Evolutionary conservation across 1,140 invertebrate species (phyloP).

Genomic region (Hirudo medicinalis): DNA sequence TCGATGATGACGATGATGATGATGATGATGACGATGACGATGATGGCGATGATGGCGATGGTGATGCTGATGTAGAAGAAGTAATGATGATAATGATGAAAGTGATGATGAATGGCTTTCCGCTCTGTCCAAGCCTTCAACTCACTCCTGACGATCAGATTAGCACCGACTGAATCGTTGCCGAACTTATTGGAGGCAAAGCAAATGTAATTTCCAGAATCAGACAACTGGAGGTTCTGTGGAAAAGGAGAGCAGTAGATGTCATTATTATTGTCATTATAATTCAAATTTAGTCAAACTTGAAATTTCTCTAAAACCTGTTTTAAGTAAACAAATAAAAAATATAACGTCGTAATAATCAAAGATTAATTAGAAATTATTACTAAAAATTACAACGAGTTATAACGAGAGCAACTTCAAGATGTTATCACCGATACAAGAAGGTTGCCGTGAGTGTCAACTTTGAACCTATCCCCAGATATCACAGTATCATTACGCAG

Average conservation of each 20-base stretch:
- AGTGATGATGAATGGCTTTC: background rate
- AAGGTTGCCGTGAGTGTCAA: background rate
- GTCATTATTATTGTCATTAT: too few species aligned
- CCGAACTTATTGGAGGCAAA: slow-evolving; percentile 85
- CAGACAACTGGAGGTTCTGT: slow-evolving; percentile 32
- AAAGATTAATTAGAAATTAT: background rate
- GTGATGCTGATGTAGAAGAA: too few species aligned
- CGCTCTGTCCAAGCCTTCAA: background rate
- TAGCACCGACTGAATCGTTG: slow-evolving; percentile 56
- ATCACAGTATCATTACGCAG: background rate
- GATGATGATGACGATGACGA: background rate
- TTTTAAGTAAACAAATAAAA: slow-evolving; percentile 4
- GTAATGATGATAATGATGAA: background rate
- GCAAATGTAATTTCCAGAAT: slow-evolving; percentile 69
- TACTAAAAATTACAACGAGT: too few species aligned
- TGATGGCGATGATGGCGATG: background rate
- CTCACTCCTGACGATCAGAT: slow-evolving; percentile 27
- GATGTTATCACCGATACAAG: background rate
- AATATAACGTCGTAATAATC: background rate
- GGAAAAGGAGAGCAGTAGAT: slow-evolving; percentile 8
- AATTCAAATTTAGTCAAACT: too few species aligned
- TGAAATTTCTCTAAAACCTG: too few species aligned
- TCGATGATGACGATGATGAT: background rate
- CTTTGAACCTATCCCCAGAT: background rate
- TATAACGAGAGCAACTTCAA: background rate